phyloP scores from a whole-genome alignment of 2,113 vertebrate genomes.

The Eulemur rufifrons region DNA sequence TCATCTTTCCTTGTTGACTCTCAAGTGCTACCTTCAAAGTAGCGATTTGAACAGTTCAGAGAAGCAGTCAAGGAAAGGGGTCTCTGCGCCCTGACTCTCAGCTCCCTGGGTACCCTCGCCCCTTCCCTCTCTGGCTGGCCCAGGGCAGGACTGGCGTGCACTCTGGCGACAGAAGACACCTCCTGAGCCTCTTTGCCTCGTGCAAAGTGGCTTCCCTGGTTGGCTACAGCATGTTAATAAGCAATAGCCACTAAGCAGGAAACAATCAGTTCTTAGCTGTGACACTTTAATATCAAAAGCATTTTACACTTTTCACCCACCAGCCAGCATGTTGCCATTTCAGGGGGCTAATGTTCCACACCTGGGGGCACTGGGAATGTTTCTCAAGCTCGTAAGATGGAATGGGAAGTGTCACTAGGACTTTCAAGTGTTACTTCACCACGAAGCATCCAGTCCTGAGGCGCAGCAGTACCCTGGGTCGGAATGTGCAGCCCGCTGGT shows the following conservation, averaged over 20 bases:
- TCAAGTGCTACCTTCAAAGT: neutral
- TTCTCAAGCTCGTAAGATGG: constrained; percentile 81
- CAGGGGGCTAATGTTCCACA: constrained; percentile 82
- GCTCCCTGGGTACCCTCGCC: neutral
- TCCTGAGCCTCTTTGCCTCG: neutral
- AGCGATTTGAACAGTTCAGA: neutral
- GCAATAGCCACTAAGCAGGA: neutral
- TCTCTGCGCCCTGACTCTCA: neutral
- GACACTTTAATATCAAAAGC: constrained; percentile 66
- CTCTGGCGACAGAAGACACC: neutral
- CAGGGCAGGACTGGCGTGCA: neutral
- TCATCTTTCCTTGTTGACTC: neutral
- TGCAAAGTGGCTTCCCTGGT: neutral
- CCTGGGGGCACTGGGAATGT: constrained; percentile 79
- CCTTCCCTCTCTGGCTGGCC: neutral
- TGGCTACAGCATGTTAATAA: neutral
- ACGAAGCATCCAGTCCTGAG: constrained; percentile 76
- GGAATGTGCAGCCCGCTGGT: constrained; percentile 81
- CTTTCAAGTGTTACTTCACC: constrained; percentile 82
- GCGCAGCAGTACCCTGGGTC: constrained; percentile 78
- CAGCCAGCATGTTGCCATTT: constrained; percentile 77
- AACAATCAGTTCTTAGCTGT: neutral
- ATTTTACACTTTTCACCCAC: constrained; percentile 69
- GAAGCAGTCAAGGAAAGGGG: neutral
- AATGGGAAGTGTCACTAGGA: constrained; percentile 82